A percentile compares a stretch with the other conserved stretches of the same genome.
These are phyloP conservation scores for Passer montanus DNA, from an alignment of 2,113 vertebrate genomes.

Conservation along the genomic window DNA sequence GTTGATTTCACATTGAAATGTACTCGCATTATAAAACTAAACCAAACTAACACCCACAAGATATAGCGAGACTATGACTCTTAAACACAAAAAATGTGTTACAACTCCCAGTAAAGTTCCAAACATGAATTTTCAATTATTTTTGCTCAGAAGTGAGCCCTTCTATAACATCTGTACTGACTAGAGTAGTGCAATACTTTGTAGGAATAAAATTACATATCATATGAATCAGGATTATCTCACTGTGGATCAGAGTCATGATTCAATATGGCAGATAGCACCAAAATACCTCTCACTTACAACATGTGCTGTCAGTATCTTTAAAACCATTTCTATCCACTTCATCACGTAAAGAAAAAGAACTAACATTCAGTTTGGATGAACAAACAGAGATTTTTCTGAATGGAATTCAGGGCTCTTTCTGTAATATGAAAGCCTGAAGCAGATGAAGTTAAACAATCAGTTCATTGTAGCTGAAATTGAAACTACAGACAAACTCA, in stretches of 20 bases:
- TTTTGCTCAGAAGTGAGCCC: background rate
- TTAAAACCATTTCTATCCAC: background rate
- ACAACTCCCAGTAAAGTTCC: background rate
- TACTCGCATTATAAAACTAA: background rate
- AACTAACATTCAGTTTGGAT: background rate
- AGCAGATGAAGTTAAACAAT: background rate
- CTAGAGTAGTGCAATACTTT: fast-evolving
- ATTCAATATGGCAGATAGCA: background rate
- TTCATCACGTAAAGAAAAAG: background rate
- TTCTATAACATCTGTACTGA: background rate
- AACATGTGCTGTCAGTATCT: background rate
- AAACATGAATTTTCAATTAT: background rate
- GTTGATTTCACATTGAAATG: background rate
- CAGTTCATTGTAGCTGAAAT: background rate
- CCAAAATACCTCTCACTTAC: background rate
- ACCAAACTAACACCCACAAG: background rate
- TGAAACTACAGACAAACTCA: background rate
- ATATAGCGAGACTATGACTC: background rate
- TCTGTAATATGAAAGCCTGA: background rate
- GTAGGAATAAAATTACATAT: background rate
- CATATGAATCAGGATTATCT: background rate
- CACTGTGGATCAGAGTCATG: background rate
- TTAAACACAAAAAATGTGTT: background rate
- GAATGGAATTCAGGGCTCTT: background rate
- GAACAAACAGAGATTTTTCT: background rate